Evolutionary conservation across 2,888 invertebrate genomes (phyloP).

Genomic region (Lycocerus yunnanus): DNA sequence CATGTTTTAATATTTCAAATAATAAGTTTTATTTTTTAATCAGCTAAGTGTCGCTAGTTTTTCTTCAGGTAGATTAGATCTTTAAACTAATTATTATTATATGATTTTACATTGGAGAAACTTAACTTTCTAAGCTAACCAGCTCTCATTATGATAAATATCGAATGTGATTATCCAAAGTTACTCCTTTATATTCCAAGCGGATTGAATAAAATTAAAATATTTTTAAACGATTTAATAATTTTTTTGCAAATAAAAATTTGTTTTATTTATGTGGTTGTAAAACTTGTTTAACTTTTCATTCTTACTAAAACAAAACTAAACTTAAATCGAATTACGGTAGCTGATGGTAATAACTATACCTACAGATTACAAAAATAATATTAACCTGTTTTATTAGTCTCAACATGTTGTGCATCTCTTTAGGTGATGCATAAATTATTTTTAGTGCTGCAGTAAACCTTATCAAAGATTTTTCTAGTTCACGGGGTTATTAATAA

Average conservation of each 20-base stretch:
- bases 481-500: neutral
- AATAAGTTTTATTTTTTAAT: neutral
- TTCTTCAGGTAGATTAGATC: neutral
- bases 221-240: neutral
- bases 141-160: neutral
- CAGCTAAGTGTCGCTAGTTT: neutral
- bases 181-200: neutral
- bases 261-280: neutral
- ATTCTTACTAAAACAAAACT: neutral
- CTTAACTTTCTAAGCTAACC: neutral
- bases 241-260: neutral
- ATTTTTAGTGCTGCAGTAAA: neutral
- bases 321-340: neutral
- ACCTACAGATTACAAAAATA: neutral
- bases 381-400: too few species aligned
- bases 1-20: neutral
- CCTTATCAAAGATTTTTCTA: neutral
- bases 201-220: neutral
- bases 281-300: too few species aligned
- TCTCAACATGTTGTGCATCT: neutral
- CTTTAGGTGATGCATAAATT: neutral
- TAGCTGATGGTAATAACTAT: neutral
- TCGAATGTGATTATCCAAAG: neutral
- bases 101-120: neutral
- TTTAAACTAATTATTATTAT: neutral